Evolutionary conservation across 2,888 invertebrate genomes (phyloP), one percentile per base, ranked within the genome.

Genomic region (Polyommatus icarus): DNA sequence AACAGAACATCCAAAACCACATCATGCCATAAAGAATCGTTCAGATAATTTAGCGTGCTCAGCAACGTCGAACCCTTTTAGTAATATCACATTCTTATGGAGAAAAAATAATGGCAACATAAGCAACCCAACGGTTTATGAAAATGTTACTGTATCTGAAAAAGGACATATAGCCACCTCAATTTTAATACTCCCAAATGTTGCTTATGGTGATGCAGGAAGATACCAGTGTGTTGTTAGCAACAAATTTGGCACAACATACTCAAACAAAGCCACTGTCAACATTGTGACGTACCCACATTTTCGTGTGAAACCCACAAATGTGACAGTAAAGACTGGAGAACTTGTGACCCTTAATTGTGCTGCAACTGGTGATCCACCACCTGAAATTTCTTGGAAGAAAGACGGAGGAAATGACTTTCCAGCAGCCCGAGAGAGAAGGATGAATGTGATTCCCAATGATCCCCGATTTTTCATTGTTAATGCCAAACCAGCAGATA

Each of bases 331-430:
- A 4, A 96, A 96, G 86, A 97, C 97, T 20, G 98, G 98, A 10
- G 96, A 96, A 81, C 97, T 97, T 18, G 99, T 98, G 0, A 96
- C 96, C 78, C 94, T 99, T 46, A 98, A 98, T 85, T 99, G 99
- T 94, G 97, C 98, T 18, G 99, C 99, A 3, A 95, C 95, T 79
- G 99, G 99, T 0, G 97, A 97, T 85, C 99, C 99, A 0, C 92
- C 95, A 76, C 99, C 99, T 24, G 97, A 98, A 91, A 97, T 98
- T 83, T 97, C 97, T 0, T 97, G 98, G 97, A 97, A 97, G 84
- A 98, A 98, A 90, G 98, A 98, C 91, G 98, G 98, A n/a, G 98
- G 97, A 0, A 97, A 97, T 86, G 97, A 98, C 86, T 99, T 99
- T 89, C 99, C 99, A 8, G 99, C 99, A 6, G 99, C 99, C 10